phyloP scores from a whole-genome alignment of 2,113 vertebrate species.

The Pyxicephalus adspersus region DNA sequence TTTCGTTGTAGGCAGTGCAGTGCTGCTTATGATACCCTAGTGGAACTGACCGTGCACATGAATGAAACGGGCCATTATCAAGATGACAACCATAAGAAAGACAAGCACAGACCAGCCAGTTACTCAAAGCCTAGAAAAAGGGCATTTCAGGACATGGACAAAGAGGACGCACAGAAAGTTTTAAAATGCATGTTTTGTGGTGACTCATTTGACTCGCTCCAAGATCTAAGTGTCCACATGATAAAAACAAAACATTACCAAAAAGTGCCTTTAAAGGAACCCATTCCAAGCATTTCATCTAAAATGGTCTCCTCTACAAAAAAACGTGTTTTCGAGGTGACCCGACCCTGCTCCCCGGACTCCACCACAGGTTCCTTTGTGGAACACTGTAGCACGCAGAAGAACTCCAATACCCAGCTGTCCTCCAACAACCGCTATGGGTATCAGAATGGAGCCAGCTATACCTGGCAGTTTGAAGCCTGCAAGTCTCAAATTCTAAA shows the following conservation, averaged over 20 bases:
- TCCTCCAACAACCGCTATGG: constrained; percentile 98
- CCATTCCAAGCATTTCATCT: constrained; percentile 93
- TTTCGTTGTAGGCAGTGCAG: constrained; percentile 99
- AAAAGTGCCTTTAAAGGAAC: constrained; percentile 99
- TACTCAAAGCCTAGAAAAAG: constrained; percentile 98
- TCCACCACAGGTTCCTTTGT: constrained; percentile 87
- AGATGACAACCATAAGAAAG: constrained; percentile 94
- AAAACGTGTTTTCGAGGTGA: constrained; percentile 92
- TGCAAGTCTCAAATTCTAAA: constrained; percentile 98
- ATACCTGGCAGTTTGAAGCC: constrained; percentile 99
- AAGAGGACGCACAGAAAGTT: constrained; percentile 98
- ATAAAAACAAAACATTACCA: constrained; percentile 99
- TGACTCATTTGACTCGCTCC: constrained; percentile 96
- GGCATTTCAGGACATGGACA: constrained; percentile 98
- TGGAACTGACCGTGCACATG: constrained; percentile 97
- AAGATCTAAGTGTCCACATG: constrained; percentile 99
- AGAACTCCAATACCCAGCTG: constrained; percentile 93
- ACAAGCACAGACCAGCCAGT: constrained; percentile 88
- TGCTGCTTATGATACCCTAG: constrained; percentile 94
- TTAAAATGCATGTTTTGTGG: constrained; percentile 99
- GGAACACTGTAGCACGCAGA: constrained; percentile 81
- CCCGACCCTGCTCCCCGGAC: constrained; percentile 86
- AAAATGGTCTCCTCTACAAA: constrained; percentile 95
- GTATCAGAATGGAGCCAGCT: constrained; percentile 98
- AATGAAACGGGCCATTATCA: constrained; percentile 97